phyloP scores from a whole-genome alignment of 2,888 invertebrate genomes.

The Spialia ferax region DNA sequence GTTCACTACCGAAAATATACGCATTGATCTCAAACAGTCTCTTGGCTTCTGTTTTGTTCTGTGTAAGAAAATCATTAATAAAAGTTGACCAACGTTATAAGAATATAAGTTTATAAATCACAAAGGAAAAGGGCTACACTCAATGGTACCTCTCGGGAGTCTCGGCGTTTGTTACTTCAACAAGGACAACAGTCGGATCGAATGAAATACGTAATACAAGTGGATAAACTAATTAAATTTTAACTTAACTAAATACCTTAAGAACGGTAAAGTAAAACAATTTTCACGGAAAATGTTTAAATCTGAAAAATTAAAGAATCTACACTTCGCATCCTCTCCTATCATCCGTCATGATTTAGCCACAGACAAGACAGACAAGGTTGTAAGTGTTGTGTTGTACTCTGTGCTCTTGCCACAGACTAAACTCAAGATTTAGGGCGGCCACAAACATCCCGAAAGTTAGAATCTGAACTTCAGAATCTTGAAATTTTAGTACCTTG shows the following conservation, averaged over 20 bases:
- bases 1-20: conserved; percentile 3
- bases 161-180: conserved; percentile 26
- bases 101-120: conserved; percentile 70
- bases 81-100: conserved; percentile 20
- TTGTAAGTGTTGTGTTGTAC: too few relatives aligned
- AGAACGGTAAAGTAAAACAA: background rate
- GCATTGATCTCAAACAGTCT: background rate
- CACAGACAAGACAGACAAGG: background rate
- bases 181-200: conserved; percentile 8
- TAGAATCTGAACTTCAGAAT: too few relatives aligned
- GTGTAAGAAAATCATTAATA: conserved; percentile 14
- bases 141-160: background rate
- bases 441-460: too few relatives aligned
- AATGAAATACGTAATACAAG: conserved; percentile 1
- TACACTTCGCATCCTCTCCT: conserved; percentile 5
- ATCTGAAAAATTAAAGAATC: conserved; percentile 9
- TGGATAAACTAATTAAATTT: background rate
- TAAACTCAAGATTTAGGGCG: too few relatives aligned
- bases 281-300: conserved; percentile 11
- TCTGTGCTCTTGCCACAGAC: too few relatives aligned
- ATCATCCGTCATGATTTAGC: conserved; percentile 23
- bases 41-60: background rate
- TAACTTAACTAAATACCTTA: background rate
- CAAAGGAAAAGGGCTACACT: conserved; percentile 75
- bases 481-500: too few relatives aligned